A percentile compares a stretch with the other conserved stretches of the same genome.
Evolutionary conservation across 2,113 vertebrate species (phyloP).

Genomic region (chimpanzee (Pan troglodytes)): NHGRI_mPanTro3-v2.1_pri NC_072421.2:36795001-36795500

Average conservation of each 20-base stretch:
- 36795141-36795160: background rate
- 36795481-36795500: background rate
- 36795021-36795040: background rate
- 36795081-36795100: background rate
- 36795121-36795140: background rate
- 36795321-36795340: background rate
- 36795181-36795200: background rate
- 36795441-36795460: background rate
- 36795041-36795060: background rate
- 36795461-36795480: background rate
- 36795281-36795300: background rate
- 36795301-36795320: background rate
- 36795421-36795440: background rate
- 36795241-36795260: background rate
- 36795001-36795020: background rate
- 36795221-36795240: background rate
- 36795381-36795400: background rate
- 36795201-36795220: background rate
- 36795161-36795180: background rate
- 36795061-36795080: background rate
- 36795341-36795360: background rate
- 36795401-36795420: background rate
- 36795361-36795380: background rate
- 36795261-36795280: background rate
- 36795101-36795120: background rate